Percentiles rank a stretch among this genome's conserved stretches.
Conservation (phyloP, 2,888 invertebrate species). For the Drosophila anomelani region DNA sequence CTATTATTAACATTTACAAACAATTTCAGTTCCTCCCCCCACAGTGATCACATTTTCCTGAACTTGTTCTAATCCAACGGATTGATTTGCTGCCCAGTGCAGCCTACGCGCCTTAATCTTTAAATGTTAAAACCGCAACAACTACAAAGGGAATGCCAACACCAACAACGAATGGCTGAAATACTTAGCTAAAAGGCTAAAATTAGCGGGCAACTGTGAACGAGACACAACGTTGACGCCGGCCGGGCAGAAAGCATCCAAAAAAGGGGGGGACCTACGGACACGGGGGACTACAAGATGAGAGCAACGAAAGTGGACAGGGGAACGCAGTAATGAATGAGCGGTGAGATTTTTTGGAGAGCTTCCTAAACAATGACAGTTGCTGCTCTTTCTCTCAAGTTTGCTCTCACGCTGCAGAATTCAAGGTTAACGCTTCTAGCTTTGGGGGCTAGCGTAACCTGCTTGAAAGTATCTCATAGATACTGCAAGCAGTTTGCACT, state of each 20-base stretch:
- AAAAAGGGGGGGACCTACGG: slow-evolving; percentile 4
- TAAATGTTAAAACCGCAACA: slow-evolving; percentile 46
- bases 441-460: slow-evolving; percentile 13
- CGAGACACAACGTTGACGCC: slow-evolving; percentile 48
- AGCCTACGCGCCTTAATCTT: slow-evolving; percentile 50
- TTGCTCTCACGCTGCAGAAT: slow-evolving; percentile 37
- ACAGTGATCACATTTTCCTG: slow-evolving; percentile 1
- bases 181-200: slow-evolving; percentile 75
- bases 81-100: slow-evolving; percentile 27
- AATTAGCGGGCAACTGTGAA: slow-evolving; percentile 69
- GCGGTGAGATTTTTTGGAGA: slow-evolving; percentile 28
- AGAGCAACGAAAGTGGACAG: slow-evolving; percentile 27
- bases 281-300: slow-evolving; percentile 2
- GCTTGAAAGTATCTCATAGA: slow-evolving; percentile 9
- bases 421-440: slow-evolving; percentile 59
- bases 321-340: slow-evolving; percentile 35
- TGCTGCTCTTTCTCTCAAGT: slow-evolving; percentile 31
- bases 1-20: background rate
- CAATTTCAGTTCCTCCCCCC: background rate
- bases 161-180: slow-evolving; percentile 54
- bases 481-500: slow-evolving; percentile 2
- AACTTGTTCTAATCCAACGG: slow-evolving; percentile 7
- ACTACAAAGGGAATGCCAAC: slow-evolving; percentile 24
- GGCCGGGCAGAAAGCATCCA: slow-evolving; percentile 62
- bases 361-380: slow-evolving; percentile 53